Base-by-base conservation (phyloP, 2,888 invertebrate species). In the Agrochola macilenta region DNA sequence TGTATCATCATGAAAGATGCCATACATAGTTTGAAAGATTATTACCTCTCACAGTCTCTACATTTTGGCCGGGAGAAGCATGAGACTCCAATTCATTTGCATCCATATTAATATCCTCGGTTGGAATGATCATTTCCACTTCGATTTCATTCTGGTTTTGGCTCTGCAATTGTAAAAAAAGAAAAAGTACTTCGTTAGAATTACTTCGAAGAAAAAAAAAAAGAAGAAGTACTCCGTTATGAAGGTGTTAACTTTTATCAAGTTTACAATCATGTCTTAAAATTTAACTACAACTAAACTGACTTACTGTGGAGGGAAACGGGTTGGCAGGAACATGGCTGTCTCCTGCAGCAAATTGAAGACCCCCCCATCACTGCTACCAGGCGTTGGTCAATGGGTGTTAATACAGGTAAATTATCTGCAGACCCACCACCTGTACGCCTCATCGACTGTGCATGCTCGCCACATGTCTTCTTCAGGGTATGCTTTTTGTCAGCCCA, bases 261-360 rank as follows among this genome's bases (percentile, higher is more conserved):
- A n/a, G n/a, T n/a, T 46, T 8, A 65, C 26, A 26, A 26, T 65
- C 9, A 30, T 30, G 12, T 52, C 5, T 30, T 14, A 46, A 46
- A 66, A 30, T 52, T 52, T 49, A 30, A 17, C 49, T 49, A 49
- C 5, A 66, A 35, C n/a, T 9, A 54, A 68, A 54, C 52, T 52
- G 14, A 57, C 69, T 69, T 69, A 57, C 43, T 26, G 35, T 54
- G 17, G 69, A 69, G 43, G 69, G 57, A 26, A 57, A 69, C 12
- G 57, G 69, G 39, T 69, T 69, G 69, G n/a, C 57, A 43, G 39
- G 57, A 69, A 69, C 69, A 26, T 69, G 69, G 20, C 69, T 69
- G 57, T 69, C 69, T 69, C 57, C 69, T 69, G 54, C n/a, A 54
- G 54, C 35, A 54, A 69, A 54, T 54, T 69, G 54, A 54, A 39